Evolutionary conservation across 1,140 invertebrate genomes (phyloP), one percentile per base, ranked within the genome.

Genomic region (Physella acuta): DNA sequence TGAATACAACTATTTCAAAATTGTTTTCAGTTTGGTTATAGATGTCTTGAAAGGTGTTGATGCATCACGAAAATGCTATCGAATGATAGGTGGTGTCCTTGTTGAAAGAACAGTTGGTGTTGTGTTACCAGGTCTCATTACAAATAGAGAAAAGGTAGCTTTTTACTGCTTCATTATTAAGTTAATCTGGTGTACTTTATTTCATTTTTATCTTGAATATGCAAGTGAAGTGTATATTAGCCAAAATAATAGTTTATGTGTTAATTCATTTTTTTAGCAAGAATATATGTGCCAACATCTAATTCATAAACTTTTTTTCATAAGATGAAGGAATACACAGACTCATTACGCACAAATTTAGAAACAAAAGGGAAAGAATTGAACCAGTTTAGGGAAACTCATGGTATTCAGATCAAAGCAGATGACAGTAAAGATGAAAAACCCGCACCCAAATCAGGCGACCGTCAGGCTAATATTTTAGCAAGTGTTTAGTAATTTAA

Each of bases 81-180:
- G 94, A 79, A 90, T 97, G 88, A 90, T 98, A 73, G 95, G 95
- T 39, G 95, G 95, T 20, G 91, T 98, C 58, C 86, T 98, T 52
- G 94, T 95, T 74, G 94, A 98, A 86, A 88, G 92, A 75, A 95
- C 92, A 30, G 95, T 98, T 0, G 91, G 91, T 80, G 94, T 96
- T 74, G 92, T 98, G 26, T 83, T 97, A 75, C 95, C 95, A 31
- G 90, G 91, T 65, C 86, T 98, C 64, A 84, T 89, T 55, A 88
- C 88, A 67, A 98, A 96, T 83, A 90, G 89, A 83, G 91, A 95
- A 77, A 91, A 93, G 87, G 91, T 92, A 76, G 71, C 26, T 5
- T 33, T 17, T 59, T 11, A 5, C 16, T 59, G 26, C 8, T n/a
- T 14, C 8, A 24, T n/a, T 55, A 55, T 14, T 14, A 24, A 55